Percentiles rank a stretch among this genome's conserved stretches.
Conservation (phyloP, 1,140 invertebrate species). For the Drosophila willistoni region DNA sequence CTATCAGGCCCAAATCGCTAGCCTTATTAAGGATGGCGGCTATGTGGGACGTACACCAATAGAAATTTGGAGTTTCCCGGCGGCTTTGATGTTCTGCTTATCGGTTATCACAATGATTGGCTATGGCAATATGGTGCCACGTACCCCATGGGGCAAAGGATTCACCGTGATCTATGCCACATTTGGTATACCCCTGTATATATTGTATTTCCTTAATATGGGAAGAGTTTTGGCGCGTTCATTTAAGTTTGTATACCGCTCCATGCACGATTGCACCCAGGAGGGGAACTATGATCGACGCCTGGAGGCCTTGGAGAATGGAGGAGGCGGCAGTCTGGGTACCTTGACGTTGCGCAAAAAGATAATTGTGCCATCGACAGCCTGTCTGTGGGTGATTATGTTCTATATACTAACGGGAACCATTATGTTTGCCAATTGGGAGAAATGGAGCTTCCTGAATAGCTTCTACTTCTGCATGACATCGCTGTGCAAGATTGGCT, state of each 20-base stretch:
- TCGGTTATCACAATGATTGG: slow-evolving; percentile 97
- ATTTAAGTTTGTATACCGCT: slow-evolving; percentile 92
- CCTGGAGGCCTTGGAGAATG: slow-evolving; percentile 82
- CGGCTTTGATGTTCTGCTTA: slow-evolving; percentile 93
- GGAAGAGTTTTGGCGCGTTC: slow-evolving; percentile 91
- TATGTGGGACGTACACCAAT: slow-evolving; percentile 89
- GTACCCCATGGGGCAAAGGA: slow-evolving; percentile 95
- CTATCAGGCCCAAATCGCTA: slow-evolving; percentile 89
- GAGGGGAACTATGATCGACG: slow-evolving; percentile 84
- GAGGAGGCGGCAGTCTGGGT: slow-evolving; percentile 68
- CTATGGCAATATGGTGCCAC: slow-evolving; percentile 96
- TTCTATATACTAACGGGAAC: slow-evolving; percentile 95
- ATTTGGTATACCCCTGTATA: slow-evolving; percentile 96
- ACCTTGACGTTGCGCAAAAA: slow-evolving; percentile 83
- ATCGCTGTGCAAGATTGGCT: slow-evolving; percentile 95
- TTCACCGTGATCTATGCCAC: slow-evolving; percentile 97
- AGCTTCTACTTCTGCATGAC: slow-evolving; percentile 98
- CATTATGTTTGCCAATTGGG: slow-evolving; percentile 97
- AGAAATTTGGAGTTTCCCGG: slow-evolving; percentile 92
- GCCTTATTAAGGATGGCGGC: slow-evolving; percentile 88
- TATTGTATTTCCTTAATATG: slow-evolving; percentile 95
- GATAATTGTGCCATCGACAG: slow-evolving; percentile 94
- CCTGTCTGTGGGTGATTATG: slow-evolving; percentile 96
- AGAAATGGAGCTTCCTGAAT: slow-evolving; percentile 95
- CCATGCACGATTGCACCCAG: slow-evolving; percentile 89